Base-by-base conservation (phyloP, 2,888 invertebrate species). In the Clitarchus hookeri region DNA sequence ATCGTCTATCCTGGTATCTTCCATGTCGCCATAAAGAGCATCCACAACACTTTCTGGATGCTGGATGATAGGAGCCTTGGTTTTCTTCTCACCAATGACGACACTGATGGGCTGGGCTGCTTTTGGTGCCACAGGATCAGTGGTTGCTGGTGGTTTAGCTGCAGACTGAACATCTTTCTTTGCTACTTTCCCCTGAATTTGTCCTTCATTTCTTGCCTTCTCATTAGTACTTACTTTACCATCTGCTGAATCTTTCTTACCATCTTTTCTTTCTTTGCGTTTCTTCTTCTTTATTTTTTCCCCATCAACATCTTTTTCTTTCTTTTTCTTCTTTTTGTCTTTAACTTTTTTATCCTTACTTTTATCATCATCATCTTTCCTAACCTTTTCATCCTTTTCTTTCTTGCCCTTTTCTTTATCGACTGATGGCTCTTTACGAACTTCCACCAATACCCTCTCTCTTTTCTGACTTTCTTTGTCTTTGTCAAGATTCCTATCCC, bases 291-390 rank as follows among this genome's bases (percentile, higher is more conserved):
- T 89, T 89, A 83, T 27, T n/a, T 83, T 88, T 83, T 90, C 92
- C 91, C 85, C 93, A 92, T 84, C 92, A 89, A 84, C 92, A 92
- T 44, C 93, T 85, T 90, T 90, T 87, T 90, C 89, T 87, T 91
- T 92, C 88, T 90, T 91, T n/a, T 91, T 90, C 88, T 91, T 92
- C 86, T 92, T 91, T 83, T 90, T 91, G 87, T 90, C 92, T 89
- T 92, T 92, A 83, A 88, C 90, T 87, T 90, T 89, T 87, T 91
- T 92, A 88, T 90, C 90, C 25, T 91, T 90, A 88, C 91, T 92
- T 86, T 92, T 91, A 83, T 90, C 91, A 87, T 90, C 92, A 89
- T 92, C 92, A 84, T 88, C 54, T 88, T 89, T 88, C 87, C 89
- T 88, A 84, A 89, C 88, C 84, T 88, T 92, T 87, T 90, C 91